phyloP scores from a whole-genome alignment of 2,888 invertebrate species.

The Hecatera dysodea region DNA sequence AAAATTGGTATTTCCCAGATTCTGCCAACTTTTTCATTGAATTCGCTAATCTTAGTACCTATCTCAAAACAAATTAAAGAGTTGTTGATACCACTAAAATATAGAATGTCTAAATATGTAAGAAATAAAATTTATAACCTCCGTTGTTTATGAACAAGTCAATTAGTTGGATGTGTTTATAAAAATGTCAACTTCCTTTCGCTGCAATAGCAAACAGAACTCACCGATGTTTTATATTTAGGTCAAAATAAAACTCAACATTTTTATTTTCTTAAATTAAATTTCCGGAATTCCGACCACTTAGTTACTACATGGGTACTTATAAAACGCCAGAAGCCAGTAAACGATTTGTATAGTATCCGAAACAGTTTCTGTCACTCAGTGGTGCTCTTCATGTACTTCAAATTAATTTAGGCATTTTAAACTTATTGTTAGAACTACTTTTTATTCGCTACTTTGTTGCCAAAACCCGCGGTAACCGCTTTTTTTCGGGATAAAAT shows the following conservation, averaged over 20 bases:
- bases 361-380: too few relatives aligned
- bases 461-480: too few relatives aligned
- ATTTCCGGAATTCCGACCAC: too few relatives aligned
- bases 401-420: too few relatives aligned
- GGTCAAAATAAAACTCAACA: neutral
- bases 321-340: neutral
- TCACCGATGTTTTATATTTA: neutral
- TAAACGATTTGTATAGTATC: too few relatives aligned
- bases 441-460: too few relatives aligned
- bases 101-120: neutral
- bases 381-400: too few relatives aligned
- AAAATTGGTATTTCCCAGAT: neutral
- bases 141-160: constrained; percentile 27
- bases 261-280: neutral
- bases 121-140: neutral
- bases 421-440: too few relatives aligned
- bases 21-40: neutral
- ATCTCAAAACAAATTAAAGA: neutral
- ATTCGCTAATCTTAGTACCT: neutral
- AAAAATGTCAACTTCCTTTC: constrained; percentile 25
- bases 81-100: constrained; percentile 12
- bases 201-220: constrained; percentile 16
- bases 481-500: too few relatives aligned
- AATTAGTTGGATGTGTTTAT: constrained; percentile 4
- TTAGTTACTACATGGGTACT: neutral